phyloP scores from a whole-genome alignment of 2,113 vertebrate genomes.

The Pimephales promelas region DNA sequence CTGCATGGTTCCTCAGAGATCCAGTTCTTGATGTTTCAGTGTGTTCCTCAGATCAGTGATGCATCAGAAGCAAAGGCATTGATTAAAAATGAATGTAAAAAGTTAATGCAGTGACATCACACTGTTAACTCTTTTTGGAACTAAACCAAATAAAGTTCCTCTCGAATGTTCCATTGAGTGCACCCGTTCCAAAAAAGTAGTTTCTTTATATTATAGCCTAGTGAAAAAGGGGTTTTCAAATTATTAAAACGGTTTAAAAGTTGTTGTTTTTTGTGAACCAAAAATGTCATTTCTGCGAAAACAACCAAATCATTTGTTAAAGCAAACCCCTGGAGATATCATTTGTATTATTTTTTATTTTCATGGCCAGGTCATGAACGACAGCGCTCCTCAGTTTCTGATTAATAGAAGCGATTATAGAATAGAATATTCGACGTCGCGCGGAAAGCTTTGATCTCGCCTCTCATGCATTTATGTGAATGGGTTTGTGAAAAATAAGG shows the following conservation, averaged over 20 bases:
- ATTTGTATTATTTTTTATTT: neutral
- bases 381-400: neutral
- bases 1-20: no score
- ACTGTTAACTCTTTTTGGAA: neutral
- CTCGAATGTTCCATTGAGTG: no score
- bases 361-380: neutral
- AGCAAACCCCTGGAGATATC: neutral
- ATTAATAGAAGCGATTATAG: neutral
- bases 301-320: neutral
- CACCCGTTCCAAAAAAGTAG: no score
- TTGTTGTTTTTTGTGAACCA: no score
- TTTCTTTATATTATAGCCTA: no score
- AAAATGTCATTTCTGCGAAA: no score
- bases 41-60: neutral
- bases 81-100: neutral
- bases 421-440: neutral
- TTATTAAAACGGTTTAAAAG: no score
- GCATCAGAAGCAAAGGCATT: no score
- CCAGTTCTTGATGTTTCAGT: no score
- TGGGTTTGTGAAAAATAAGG: conserved; percentile 33
- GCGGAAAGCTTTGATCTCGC: conserved; percentile 6
- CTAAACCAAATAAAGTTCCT: neutral
- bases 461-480: conserved; percentile 13
- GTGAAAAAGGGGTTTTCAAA: no score
- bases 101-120: neutral